Base-by-base conservation (phyloP, 2,113 vertebrate species). In the Rhynchomys soricoides region DNA sequence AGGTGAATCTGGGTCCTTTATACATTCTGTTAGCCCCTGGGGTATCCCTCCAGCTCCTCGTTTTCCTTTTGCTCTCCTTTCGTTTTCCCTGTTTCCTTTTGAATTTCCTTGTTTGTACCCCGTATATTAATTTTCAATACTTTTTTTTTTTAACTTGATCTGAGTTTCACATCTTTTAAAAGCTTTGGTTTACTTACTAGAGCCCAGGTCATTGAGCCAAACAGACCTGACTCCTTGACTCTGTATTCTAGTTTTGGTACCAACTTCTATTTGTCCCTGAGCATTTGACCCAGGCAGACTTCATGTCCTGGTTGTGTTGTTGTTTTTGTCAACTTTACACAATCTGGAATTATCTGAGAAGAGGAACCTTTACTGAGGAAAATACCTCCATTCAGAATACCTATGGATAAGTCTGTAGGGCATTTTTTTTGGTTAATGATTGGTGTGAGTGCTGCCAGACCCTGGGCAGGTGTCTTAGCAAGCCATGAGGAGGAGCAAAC, bases 51-150 rank as follows among this genome's bases (percentile, higher is more conserved):
- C 22, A 45, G 73, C 19, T n/a, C 40, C 16, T 34, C 19, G 62
- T 57, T 79, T 87, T 0, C n/a, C 55, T 79, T 93, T 79, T 45
- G 37, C 19, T 93, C 31, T 13, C 6, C 9, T 31, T 82, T 86
- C 22, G 31, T 74, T 5, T 12, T 19, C 21, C 16, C 13, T 57
- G 7, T 89, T 92, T 71, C 52, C 34, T 77, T 95, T 66, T 73
- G 70, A 26, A 85, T 94, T 92, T 21, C 17, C 55, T 95, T 52
- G 64, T 91, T 89, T 95, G 62, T 1, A 92, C 50, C 6, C 43
- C 57, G 73, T 45, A 68, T 68, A 68, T 68, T 68, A 68, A 68
- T 16, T 79, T 22, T 11, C 19, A n/a, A 52, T 70, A 45, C 79
- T 74, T 91, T 59, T n/a, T 79, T 91, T 57, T 43, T 87, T 73